These are phyloP conservation scores for Pristionchus maxplancki DNA, from an alignment of 2,888 invertebrate genomes.

Conservation along the genomic window DNA sequence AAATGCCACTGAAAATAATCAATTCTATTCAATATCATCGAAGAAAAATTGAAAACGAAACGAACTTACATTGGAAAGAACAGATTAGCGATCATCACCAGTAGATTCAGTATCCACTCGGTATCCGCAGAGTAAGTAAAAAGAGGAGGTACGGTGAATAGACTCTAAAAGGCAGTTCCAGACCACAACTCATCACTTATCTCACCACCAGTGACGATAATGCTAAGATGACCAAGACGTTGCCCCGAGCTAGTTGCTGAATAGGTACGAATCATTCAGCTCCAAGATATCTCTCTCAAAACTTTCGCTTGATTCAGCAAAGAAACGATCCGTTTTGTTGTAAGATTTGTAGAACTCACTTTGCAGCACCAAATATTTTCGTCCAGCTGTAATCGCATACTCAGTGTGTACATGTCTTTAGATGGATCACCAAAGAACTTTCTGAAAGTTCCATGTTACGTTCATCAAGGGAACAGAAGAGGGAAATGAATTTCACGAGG, in stretches of 20 bases:
- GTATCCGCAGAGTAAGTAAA: neutral
- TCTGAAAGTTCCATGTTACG: neutral
- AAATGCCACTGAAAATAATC: neutral
- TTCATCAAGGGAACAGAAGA: neutral
- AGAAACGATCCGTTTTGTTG: neutral
- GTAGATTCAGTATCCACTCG: neutral
- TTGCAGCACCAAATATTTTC: constrained; percentile 36
- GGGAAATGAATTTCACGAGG: neutral
- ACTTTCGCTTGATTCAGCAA: no score
- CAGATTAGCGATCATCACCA: neutral
- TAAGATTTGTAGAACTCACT: neutral
- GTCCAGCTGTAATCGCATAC: constrained; percentile 16
- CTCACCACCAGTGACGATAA: neutral
- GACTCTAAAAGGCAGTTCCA: neutral
- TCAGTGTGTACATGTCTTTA: constrained; percentile 42
- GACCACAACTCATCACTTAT: neutral
- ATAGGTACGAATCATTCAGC: no score
- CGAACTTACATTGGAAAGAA: neutral
- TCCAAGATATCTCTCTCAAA: no score
- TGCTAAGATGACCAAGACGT: neutral
- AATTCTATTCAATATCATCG: neutral
- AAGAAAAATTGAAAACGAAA: neutral
- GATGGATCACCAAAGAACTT: constrained; percentile 3
- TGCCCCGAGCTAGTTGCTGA: neutral
- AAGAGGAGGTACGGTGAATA: neutral